Evolutionary conservation across 2,888 invertebrate species (phyloP).

Genomic region (Scelioninae gen. 1): DNA sequence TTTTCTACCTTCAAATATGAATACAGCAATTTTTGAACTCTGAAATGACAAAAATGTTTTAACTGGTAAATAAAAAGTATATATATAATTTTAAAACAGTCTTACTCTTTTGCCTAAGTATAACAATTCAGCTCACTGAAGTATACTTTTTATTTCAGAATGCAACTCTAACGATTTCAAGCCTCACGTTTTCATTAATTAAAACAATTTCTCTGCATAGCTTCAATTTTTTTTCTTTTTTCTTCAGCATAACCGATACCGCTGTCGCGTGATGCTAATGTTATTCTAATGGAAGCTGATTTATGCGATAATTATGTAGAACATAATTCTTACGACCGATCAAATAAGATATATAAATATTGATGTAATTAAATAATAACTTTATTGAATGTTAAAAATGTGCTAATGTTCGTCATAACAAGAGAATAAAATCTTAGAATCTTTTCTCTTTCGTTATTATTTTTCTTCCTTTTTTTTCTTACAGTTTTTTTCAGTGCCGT

Average conservation of each 20-base stretch:
- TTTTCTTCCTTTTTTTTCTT: too few species aligned
- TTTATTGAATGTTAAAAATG: neutral
- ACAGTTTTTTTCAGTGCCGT: too few species aligned
- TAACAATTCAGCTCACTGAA: too few species aligned
- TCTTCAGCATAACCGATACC: conserved; percentile 14
- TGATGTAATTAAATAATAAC: neutral
- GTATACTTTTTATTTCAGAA: neutral
- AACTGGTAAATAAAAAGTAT: too few species aligned
- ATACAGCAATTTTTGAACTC: too few species aligned
- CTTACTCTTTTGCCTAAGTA: too few species aligned
- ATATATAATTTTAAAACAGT: too few species aligned
- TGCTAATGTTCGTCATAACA: neutral
- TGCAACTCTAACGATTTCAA: conserved; percentile 19
- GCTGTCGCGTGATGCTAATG: conserved; percentile 44
- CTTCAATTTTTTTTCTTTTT: conserved; percentile 1
- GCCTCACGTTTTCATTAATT: conserved; percentile 33
- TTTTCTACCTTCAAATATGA: too few species aligned
- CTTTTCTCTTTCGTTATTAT: too few species aligned
- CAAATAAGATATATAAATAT: conserved; percentile 11
- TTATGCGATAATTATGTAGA: conserved; percentile 41
- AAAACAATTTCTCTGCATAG: conserved; percentile 24
- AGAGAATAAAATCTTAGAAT: too few species aligned
- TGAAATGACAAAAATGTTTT: too few species aligned
- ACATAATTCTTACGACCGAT: conserved; percentile 19
- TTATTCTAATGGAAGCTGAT: conserved; percentile 37